These are phyloP conservation scores for Pristiophorus japonicus DNA, from an alignment of 2,113 vertebrate genomes.

Conservation along the genomic window DNA sequence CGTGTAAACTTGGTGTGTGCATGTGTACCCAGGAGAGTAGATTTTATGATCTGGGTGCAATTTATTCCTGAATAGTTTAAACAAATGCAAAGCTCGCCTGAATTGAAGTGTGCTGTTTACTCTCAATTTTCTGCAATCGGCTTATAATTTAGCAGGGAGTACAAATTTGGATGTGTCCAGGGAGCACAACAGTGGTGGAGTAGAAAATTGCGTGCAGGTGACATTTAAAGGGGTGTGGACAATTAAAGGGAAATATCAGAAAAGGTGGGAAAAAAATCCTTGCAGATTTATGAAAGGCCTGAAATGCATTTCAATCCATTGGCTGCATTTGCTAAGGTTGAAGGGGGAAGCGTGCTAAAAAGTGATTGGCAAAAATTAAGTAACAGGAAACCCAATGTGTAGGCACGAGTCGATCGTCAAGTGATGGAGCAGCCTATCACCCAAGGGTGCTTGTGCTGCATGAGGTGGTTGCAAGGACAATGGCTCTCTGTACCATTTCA, in stretches of 20 bases:
- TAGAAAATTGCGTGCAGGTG: background rate
- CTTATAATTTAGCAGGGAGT: background rate
- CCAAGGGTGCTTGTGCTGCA: background rate
- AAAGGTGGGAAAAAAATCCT: background rate
- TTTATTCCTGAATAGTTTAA: background rate
- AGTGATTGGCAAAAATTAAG: background rate
- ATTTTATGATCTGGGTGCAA: background rate
- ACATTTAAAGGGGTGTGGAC: background rate
- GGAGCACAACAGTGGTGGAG: background rate
- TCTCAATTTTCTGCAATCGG: background rate
- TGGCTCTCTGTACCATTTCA: too few relatives aligned
- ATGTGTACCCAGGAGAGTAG: background rate
- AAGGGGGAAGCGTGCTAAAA: background rate
- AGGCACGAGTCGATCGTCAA: background rate
- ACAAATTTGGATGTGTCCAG: background rate
- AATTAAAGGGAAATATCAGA: background rate
- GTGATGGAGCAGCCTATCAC: background rate
- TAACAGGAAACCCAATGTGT: background rate
- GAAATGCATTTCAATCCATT: background rate
- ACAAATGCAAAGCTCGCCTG: background rate
- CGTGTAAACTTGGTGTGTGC: background rate
- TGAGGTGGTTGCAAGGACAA: background rate
- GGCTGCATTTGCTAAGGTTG: background rate
- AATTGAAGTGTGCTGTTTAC: background rate
- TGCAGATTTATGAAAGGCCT: background rate